Percentiles rank a stretch among this genome's conserved stretches.
phyloP scores from a whole-genome alignment of 2,888 invertebrate species.

The Flexamia atlantica region DNA sequence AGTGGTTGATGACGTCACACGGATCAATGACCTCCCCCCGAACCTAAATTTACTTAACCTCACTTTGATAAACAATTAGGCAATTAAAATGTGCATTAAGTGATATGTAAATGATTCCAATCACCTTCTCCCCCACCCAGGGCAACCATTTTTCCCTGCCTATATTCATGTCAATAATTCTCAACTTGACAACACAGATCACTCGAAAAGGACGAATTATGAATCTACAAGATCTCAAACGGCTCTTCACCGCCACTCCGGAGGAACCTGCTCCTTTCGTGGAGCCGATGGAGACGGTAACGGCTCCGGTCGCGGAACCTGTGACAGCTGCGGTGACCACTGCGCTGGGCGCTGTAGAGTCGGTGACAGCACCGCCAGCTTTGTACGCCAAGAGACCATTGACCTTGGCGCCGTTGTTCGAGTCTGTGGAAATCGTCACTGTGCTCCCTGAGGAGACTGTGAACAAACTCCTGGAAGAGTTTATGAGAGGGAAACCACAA shows the following conservation, averaged over 20 bases:
- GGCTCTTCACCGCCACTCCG: not conserved
- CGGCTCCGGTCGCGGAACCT: not conserved
- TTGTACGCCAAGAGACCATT: not conserved
- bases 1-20: no score
- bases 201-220: conserved; percentile 17
- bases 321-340: not conserved
- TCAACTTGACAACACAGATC: no score
- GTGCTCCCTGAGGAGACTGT: not conserved
- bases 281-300: not conserved
- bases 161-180: no score
- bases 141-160: no score
- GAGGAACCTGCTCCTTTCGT: not conserved
- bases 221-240: conserved; percentile 13
- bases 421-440: not conserved
- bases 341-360: not conserved
- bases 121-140: no score
- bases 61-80: no score
- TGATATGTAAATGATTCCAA: no score
- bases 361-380: not conserved
- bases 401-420: not conserved
- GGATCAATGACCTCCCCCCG: no score
- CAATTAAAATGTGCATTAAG: no score
- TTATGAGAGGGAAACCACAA: conserved; percentile 18
- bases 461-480: not conserved
- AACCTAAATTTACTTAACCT: no score